phyloP scores from a whole-genome alignment of 2,797 vertebrate species.

The Phaenicophaeus curvirostris region DNA sequence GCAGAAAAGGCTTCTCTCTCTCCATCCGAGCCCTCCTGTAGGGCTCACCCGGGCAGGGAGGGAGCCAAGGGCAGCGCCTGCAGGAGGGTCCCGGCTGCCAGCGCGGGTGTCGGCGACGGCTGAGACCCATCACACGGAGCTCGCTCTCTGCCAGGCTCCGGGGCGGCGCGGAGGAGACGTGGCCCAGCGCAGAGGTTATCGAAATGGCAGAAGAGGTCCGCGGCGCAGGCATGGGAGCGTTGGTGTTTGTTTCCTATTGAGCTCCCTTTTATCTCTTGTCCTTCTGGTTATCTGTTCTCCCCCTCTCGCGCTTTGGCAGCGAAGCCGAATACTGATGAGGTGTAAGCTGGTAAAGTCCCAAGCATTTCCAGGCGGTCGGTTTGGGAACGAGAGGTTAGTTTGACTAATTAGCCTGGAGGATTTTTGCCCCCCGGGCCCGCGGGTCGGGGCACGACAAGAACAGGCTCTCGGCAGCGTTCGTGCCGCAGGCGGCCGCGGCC shows the following conservation, averaged over 20 bases:
- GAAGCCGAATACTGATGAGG: constrained; percentile 12
- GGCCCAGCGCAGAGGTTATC: not conserved
- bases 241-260: not conserved
- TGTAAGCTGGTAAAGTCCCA: not conserved
- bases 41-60: not conserved
- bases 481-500: not conserved
- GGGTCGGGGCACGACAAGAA: not conserved
- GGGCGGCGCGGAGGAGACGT: not conserved
- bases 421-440: not conserved
- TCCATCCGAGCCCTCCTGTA: fast-evolving
- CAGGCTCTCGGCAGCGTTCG: not conserved
- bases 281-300: not conserved
- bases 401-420: constrained; percentile 22
- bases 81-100: not conserved
- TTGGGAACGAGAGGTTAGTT: not conserved
- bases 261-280: constrained; percentile 10
- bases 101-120: fast-evolving
- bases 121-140: not conserved
- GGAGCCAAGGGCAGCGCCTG: not conserved
- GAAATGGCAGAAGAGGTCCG: not conserved
- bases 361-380: not conserved
- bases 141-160: not conserved
- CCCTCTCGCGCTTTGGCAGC: not conserved
- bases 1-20: fast-evolving
- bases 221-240: not conserved